Evolutionary conservation across 2,888 invertebrate species (phyloP).

Genomic region (Vesta saturnalis): DNA sequence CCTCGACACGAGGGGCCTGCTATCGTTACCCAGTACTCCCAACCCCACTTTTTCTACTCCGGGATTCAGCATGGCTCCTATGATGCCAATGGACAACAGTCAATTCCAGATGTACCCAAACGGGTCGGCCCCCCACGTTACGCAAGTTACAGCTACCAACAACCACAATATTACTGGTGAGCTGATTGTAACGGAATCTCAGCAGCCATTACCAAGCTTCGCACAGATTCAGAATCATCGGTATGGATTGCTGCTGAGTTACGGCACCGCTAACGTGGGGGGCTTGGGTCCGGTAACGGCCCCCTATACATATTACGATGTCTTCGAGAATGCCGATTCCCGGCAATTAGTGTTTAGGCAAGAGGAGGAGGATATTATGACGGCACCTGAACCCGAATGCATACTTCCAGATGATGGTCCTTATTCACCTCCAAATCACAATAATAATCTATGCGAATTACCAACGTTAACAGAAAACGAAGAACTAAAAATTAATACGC

Average conservation of each 20-base stretch:
- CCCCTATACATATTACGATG: constrained; percentile 50
- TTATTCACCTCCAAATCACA: constrained; percentile 42
- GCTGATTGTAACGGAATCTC: constrained; percentile 56
- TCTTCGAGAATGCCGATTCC: constrained; percentile 45
- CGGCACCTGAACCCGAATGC: constrained; percentile 55
- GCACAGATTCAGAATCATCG: constrained; percentile 68
- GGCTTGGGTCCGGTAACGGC: constrained; percentile 69
- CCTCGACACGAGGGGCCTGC: constrained; percentile 92
- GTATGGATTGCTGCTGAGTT: constrained; percentile 64
- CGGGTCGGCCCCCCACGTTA: constrained; percentile 88
- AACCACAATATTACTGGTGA: constrained; percentile 88
- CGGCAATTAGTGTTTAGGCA: constrained; percentile 45
- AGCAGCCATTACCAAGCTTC: constrained; percentile 72
- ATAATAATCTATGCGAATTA: constrained; percentile 41
- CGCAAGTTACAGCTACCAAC: constrained; percentile 73
- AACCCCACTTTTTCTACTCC: constrained; percentile 63
- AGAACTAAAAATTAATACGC: constrained; percentile 54
- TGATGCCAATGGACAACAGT: constrained; percentile 58
- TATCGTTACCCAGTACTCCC: constrained; percentile 80
- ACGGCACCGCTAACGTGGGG: constrained; percentile 76
- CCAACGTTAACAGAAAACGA: constrained; percentile 43
- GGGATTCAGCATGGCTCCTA: constrained; percentile 62
- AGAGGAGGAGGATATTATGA: constrained; percentile 52
- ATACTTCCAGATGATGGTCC: constrained; percentile 30
- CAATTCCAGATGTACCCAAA: constrained; percentile 78